These are phyloP conservation scores for Tympanuchus pallidicinctus DNA, from an alignment of 2,113 vertebrate genomes.

Conservation along the genomic window DNA sequence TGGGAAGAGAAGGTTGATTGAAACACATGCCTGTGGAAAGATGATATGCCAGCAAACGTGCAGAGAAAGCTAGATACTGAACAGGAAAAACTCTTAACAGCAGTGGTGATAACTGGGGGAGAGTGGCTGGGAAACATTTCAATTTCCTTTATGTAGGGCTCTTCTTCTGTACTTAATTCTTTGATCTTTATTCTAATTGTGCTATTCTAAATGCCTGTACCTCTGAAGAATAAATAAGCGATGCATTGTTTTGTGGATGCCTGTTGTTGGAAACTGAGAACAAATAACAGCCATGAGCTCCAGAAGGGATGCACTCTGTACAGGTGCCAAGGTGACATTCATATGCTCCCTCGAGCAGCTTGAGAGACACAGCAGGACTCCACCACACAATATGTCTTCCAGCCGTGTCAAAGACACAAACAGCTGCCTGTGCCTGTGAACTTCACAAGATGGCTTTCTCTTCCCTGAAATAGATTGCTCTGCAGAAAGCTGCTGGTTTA, in stretches of 20 bases:
- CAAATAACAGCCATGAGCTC: background rate
- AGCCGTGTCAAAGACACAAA: background rate
- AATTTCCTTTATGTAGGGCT: background rate
- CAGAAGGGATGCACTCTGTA: background rate
- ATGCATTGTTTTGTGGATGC: background rate
- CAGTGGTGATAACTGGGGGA: background rate
- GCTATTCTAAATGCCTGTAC: background rate
- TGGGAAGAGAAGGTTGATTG: background rate
- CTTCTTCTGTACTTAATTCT: background rate
- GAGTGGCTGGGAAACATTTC: background rate
- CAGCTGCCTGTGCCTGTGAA: background rate
- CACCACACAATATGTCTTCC: background rate
- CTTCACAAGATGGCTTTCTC: background rate
- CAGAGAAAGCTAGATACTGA: background rate
- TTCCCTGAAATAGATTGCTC: background rate
- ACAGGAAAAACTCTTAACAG: background rate
- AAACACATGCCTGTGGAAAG: background rate
- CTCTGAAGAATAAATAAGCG: background rate
- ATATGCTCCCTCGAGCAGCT: background rate
- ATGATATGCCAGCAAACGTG: background rate
- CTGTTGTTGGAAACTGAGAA: background rate
- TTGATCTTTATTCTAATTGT: background rate
- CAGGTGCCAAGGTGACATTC: constrained; percentile 6
- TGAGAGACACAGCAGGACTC: background rate
- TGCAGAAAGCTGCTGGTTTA: background rate